These are phyloP conservation scores for Parambassis ranga DNA, from an alignment of 2,797 vertebrate genomes.

Conservation along the genomic window DNA sequence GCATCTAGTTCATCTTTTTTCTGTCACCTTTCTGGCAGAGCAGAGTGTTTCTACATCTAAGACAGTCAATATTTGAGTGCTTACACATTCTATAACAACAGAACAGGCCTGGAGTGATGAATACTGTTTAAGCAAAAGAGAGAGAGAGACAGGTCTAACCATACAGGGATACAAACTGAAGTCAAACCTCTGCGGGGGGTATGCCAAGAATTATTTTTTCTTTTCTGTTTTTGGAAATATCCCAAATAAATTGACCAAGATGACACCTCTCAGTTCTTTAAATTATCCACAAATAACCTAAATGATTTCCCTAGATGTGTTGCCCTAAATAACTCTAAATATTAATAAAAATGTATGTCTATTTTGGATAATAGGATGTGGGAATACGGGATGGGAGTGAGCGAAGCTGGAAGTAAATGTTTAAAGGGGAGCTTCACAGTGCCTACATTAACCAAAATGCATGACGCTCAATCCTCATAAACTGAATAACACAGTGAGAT, in stretches of 20 bases:
- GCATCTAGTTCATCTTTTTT: conserved; percentile 40
- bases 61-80: conserved; percentile 47
- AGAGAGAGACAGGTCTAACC: not conserved
- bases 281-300: not conserved
- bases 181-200: conserved; percentile 33
- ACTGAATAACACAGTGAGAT: no score
- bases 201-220: conserved; percentile 23
- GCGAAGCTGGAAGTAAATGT: not conserved
- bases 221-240: not conserved
- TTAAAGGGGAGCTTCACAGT: not conserved
- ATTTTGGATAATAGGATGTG: conserved; percentile 16
- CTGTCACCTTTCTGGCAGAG: conserved; percentile 34
- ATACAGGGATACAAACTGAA: conserved; percentile 17
- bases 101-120: conserved; percentile 42
- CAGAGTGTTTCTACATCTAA: conserved; percentile 45
- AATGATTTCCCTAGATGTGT: conserved; percentile 12
- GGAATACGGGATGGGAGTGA: conserved; percentile 3
- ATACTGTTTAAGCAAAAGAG: conserved; percentile 17
- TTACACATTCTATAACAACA: conserved; percentile 48
- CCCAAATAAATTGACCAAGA: conserved; percentile 10
- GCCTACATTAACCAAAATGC: no score
- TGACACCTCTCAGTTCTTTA: not conserved
- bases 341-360: not conserved
- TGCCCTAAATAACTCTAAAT: conserved; percentile 10
- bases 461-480: no score